Evolutionary conservation across 2,888 invertebrate species (phyloP).

Genomic region (Nematopogon swammerdamellus): DNA sequence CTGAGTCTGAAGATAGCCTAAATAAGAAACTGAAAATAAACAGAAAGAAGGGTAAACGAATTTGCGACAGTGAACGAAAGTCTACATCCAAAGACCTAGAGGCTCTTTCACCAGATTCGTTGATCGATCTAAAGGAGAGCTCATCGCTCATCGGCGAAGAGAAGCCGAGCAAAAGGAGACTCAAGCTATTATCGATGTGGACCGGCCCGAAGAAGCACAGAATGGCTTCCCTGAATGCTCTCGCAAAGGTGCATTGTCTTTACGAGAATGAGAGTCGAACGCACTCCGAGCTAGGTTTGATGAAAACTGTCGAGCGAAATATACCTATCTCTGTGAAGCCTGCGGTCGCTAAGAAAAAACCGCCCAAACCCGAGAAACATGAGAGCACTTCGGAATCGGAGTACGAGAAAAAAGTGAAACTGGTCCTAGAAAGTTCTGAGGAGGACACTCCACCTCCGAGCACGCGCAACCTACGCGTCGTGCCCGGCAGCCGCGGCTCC

Average conservation of each 20-base stretch:
- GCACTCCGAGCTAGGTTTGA: conserved; percentile 60
- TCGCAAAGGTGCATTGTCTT: conserved; percentile 87
- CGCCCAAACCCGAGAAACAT: conserved; percentile 38
- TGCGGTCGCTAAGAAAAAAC: conserved; percentile 38
- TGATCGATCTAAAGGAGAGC: conserved; percentile 41
- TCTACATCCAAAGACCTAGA: conserved; percentile 39
- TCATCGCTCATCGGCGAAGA: conserved; percentile 29
- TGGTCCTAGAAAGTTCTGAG: conserved; percentile 49
- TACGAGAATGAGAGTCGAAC: conserved; percentile 85
- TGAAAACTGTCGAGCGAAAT: conserved; percentile 46
- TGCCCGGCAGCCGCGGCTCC: conserved; percentile 70
- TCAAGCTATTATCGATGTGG: conserved; percentile 67
- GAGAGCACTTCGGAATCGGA: conserved; percentile 49
- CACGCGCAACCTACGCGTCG: conserved; percentile 63
- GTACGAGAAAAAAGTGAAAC: conserved; percentile 41
- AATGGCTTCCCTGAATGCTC: conserved; percentile 84
- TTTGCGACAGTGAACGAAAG: conserved; percentile 35
- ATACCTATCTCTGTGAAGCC: conserved; percentile 49
- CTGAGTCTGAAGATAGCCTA: conserved; percentile 34
- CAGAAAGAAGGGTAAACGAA: conserved; percentile 37
- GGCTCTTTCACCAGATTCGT: conserved; percentile 44
- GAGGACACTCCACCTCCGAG: conserved; percentile 43
- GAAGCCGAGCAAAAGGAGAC: conserved; percentile 46
- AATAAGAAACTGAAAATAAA: conserved; percentile 32
- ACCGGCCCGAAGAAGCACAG: conserved; percentile 78